Conservation (phyloP, 1,140 invertebrate genomes). For the Andrena cerasifolii region DNA sequence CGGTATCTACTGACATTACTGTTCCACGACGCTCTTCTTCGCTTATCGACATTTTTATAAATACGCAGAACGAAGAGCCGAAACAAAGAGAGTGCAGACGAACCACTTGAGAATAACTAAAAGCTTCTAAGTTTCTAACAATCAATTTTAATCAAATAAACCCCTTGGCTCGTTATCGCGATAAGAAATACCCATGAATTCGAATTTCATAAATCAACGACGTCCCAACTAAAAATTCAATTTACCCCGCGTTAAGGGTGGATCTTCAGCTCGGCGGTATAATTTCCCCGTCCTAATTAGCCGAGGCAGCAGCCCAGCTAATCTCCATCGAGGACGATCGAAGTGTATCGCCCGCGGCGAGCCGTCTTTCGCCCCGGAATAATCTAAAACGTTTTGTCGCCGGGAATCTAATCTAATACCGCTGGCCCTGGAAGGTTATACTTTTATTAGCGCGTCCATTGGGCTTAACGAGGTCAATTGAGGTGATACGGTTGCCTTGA, state of each 20-base stretch:
- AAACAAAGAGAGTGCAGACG: too few species aligned
- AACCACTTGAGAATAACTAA: too few species aligned
- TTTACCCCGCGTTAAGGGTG: not conserved
- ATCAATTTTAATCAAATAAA: too few species aligned
- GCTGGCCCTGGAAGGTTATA: constrained; percentile 71
- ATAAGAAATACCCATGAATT: too few species aligned
- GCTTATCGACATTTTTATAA: not conserved
- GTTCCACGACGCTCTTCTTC: not conserved
- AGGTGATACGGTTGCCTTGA: constrained; percentile 77
- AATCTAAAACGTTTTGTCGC: constrained; percentile 51
- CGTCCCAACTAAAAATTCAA: not conserved
- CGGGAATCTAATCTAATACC: constrained; percentile 61
- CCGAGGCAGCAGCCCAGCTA: not conserved
- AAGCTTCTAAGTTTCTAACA: not conserved
- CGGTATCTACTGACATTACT: too few species aligned
- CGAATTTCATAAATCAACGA: too few species aligned
- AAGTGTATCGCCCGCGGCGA: constrained; percentile 23
- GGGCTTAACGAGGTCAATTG: constrained; percentile 80
- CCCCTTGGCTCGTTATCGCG: too few species aligned
- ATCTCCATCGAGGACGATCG: constrained; percentile 23
- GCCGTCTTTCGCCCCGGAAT: constrained; percentile 31
- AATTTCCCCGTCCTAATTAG: constrained; percentile 30
- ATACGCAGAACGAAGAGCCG: too few species aligned
- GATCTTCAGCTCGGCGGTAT: not conserved
- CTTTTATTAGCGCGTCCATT: constrained; percentile 79